Conservation (phyloP, 2,888 invertebrate genomes). For the Drosophila koepferae region DNA sequence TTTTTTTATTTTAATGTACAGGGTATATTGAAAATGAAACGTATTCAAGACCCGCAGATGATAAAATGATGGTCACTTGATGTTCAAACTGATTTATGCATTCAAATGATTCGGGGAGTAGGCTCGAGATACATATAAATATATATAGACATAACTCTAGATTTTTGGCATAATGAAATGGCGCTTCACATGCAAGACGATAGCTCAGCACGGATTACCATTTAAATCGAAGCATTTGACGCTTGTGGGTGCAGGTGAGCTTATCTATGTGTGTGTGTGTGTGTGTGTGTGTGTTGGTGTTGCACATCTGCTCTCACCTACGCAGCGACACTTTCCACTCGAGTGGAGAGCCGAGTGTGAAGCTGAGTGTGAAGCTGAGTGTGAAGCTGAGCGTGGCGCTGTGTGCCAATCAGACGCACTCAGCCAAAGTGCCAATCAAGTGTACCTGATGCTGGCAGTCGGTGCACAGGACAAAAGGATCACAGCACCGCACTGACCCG, state of each 20-base stretch:
- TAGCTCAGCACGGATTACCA: slow-evolving; percentile 24
- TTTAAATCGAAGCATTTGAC: slow-evolving; percentile 26
- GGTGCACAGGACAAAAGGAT: slow-evolving; percentile 51
- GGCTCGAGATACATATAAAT: slow-evolving; percentile 7
- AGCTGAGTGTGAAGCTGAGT: slow-evolving; percentile 4
- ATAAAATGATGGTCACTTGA: slow-evolving; percentile 70
- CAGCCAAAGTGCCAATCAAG: slow-evolving; percentile 74
- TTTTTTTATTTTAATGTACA: not conserved
- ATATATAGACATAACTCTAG: not conserved
- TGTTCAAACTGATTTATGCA: slow-evolving; percentile 69
- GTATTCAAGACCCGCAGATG: slow-evolving; percentile 49
- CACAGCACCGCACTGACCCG: slow-evolving; percentile 28
- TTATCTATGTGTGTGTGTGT: slow-evolving; percentile 3
- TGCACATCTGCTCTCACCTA: slow-evolving; percentile 43
- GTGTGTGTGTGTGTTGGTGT: slow-evolving; percentile 11
- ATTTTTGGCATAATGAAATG: slow-evolving; percentile 62
- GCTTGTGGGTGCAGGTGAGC: slow-evolving; percentile 27
- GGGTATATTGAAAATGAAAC: slow-evolving; percentile 17
- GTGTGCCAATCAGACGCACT: slow-evolving; percentile 61
- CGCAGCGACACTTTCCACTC: slow-evolving; percentile 52
- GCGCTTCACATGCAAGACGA: slow-evolving; percentile 42
- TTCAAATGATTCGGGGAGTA: slow-evolving; percentile 22
- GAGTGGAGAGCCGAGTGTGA: slow-evolving; percentile 29
- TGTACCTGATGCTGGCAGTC: slow-evolving; percentile 17
- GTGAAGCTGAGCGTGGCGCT: slow-evolving; percentile 10